These are phyloP conservation scores for Trissolcus brochymenae DNA, from an alignment of 2,888 invertebrate species.

Conservation along the genomic window DNA sequence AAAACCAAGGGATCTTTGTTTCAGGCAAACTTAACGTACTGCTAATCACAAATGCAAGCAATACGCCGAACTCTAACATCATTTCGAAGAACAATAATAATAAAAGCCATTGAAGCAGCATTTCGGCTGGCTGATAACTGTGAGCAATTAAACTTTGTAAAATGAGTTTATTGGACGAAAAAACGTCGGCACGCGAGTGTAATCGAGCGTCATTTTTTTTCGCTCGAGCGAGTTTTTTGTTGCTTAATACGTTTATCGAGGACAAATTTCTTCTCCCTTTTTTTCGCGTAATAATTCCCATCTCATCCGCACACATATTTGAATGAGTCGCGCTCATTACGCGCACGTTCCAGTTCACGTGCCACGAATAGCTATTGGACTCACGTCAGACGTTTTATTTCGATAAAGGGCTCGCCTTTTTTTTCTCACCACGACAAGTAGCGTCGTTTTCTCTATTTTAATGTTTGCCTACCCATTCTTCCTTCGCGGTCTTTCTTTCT, in stretches of 20 bases:
- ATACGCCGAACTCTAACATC: neutral
- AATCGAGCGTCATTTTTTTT: constrained; percentile 38
- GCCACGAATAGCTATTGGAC: constrained; percentile 51
- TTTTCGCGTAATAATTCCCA: constrained; percentile 46
- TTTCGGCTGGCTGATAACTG: constrained; percentile 25
- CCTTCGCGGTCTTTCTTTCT: neutral
- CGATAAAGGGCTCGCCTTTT: constrained; percentile 37
- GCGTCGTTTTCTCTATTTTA: constrained; percentile 23
- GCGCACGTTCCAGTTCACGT: constrained; percentile 53
- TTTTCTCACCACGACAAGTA: constrained; percentile 18
- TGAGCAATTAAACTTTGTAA: constrained; percentile 43
- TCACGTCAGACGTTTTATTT: constrained; percentile 51
- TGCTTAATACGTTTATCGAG: constrained; percentile 53
- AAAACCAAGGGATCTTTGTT: no score
- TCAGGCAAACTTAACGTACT: no score
- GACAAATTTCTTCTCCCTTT: constrained; percentile 29
- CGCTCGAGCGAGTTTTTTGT: constrained; percentile 44
- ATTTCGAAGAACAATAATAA: constrained; percentile 8
- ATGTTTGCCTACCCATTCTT: constrained; percentile 11
- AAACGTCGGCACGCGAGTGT: constrained; percentile 37
- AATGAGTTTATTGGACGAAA: constrained; percentile 42
- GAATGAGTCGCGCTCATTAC: constrained; percentile 54
- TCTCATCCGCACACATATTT: constrained; percentile 43
- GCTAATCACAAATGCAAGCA: no score
- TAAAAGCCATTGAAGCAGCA: constrained; percentile 9